Conservation (phyloP, 2,113 vertebrate species). For the Ciconia boyciana region DNA sequence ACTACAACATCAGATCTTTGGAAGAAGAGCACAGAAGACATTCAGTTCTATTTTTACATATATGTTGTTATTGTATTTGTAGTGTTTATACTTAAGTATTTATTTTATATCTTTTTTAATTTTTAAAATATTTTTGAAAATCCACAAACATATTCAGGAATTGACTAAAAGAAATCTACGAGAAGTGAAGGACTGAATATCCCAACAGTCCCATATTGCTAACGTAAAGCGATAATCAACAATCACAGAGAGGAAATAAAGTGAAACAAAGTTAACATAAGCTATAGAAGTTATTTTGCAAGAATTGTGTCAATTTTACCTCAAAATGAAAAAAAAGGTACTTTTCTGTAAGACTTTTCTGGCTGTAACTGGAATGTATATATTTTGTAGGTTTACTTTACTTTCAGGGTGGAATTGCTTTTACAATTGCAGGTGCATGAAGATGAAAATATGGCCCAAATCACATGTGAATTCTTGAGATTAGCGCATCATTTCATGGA, state of each 20-base stretch:
- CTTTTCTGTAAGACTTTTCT: neutral
- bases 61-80: neutral
- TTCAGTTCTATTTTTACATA: neutral
- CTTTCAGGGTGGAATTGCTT: slow-evolving; percentile 64
- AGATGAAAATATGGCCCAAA: slow-evolving; percentile 65
- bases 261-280: neutral
- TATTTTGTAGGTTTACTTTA: slow-evolving; percentile 49
- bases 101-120: neutral
- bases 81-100: neutral
- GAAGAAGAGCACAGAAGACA: neutral
- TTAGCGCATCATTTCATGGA: slow-evolving; percentile 63
- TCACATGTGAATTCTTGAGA: slow-evolving; percentile 62
- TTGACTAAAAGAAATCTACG: neutral
- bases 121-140: neutral
- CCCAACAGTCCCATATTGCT: neutral
- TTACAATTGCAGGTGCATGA: slow-evolving; percentile 60
- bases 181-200: neutral
- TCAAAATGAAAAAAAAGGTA: neutral
- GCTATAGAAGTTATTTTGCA: neutral
- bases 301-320: neutral
- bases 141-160: neutral
- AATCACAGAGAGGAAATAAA: neutral
- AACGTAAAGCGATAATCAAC: neutral
- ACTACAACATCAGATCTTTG: neutral
- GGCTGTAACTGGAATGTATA: neutral